Base-by-base conservation (phyloP, 2,113 vertebrate genomes). In the Tretioscincus oriximinensis region DNA sequence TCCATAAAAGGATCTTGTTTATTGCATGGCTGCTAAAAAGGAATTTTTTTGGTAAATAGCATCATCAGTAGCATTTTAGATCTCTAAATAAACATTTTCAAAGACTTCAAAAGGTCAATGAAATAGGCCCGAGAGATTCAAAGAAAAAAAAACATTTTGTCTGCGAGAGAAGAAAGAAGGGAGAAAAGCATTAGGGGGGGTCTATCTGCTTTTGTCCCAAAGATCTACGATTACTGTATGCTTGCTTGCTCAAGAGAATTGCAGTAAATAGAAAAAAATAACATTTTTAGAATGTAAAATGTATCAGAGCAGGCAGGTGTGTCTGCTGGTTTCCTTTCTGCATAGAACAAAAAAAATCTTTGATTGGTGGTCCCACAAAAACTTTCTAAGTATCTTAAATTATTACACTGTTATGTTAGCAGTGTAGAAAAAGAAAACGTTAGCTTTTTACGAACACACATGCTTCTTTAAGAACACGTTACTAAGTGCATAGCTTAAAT, bases 401-500 rank as follows among this genome's bases (percentile, higher is more conserved):
- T 0, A 3, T 68, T 77, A 68, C n/a, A 82, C 29, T 45, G 79
- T 31, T 66, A 84, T 65, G 51, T 78, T 3, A 20, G 14, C 10
- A 74, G 18, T n/a, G 85, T 66, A 78, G 20, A 66, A 47, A 26
- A 41, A 41, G 35, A 41, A 41, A 41, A 41, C 35, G 35, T 41
- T 41, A 41, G 35, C 35, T 41, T 41, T 41, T 5, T 41, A 5
- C 35, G 35, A 41, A 51, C 14, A 51, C 51, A 51, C 51, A 41
- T 14, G 8, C 81, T 73, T 63, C 65, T 87, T 35, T 78, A 85
- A 74, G 45, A 81, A n/a, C 29, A 58, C 14, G 26, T 58, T 14
- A 66, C 31, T 51, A 22, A 73, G 35, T 74, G 84, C 80, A 61
- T 82, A 81, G 77, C 35, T 21, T 21, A n/a, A 90, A 41, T 87